Evolutionary conservation across 2,113 vertebrate genomes (phyloP).

Genomic region (Leucoraja erinaceus): DNA sequence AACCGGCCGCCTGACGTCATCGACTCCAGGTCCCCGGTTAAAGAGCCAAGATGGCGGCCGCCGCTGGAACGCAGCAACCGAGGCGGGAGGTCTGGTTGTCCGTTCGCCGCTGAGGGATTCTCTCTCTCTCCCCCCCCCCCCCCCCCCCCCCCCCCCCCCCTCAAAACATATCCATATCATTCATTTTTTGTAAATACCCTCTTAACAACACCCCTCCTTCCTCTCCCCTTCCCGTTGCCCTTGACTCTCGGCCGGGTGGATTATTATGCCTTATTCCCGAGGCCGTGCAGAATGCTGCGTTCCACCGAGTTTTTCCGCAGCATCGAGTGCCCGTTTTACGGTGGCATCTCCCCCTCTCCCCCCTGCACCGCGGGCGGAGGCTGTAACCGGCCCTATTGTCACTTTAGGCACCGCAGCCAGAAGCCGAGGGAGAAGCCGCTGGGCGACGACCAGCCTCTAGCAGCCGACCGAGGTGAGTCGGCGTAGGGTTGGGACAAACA

Average conservation of each 20-base stretch:
- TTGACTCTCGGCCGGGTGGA: neutral
- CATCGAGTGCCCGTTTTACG: slow-evolving; percentile 81
- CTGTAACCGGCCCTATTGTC: slow-evolving; percentile 79
- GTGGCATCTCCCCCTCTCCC: neutral
- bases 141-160: neutral
- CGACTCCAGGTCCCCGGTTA: neutral
- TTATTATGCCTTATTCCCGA: slow-evolving; percentile 30
- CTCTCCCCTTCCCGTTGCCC: too few species aligned
- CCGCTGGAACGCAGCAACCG: neutral
- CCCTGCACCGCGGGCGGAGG: slow-evolving; percentile 43
- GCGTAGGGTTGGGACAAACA: neutral
- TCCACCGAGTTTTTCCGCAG: slow-evolving; percentile 87
- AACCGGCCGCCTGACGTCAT: neutral
- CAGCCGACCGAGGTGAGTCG: slow-evolving; percentile 30
- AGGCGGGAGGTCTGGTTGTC: neutral
- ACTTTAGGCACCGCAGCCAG: slow-evolving; percentile 75
- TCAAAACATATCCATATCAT: too few species aligned
- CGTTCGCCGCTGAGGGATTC: neutral
- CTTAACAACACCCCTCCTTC: too few species aligned
- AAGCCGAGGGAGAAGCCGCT: neutral
- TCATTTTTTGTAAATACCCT: neutral
- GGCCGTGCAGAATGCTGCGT: slow-evolving; percentile 67
- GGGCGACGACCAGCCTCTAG: neutral
- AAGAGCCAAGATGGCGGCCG: slow-evolving; percentile 21
- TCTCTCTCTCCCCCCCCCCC: too few species aligned